Percentiles rank a stretch among this genome's conserved stretches.
Conservation (phyloP, 2,797 vertebrate genomes). For the Typhlichthys eigenmanni region DNA sequence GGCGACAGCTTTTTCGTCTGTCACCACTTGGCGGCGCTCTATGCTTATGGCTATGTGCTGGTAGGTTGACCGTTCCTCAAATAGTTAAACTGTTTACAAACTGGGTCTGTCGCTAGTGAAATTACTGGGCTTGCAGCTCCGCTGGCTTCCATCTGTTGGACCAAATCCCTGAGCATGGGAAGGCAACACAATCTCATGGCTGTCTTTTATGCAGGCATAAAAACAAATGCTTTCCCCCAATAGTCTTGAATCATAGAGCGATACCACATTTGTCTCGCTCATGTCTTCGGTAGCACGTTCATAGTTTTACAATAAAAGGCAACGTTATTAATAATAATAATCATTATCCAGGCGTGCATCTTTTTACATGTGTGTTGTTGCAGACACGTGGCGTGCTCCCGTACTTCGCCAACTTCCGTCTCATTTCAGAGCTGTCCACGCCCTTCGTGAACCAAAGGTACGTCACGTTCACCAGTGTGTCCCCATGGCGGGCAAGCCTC, state of each 20-base stretch:
- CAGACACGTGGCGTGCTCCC: constrained; percentile 81
- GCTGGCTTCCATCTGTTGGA: too few species aligned
- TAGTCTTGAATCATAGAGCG: too few species aligned
- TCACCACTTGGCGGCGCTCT: constrained; percentile 86
- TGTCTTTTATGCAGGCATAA: too few species aligned
- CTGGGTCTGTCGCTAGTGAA: not conserved
- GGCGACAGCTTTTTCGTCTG: constrained; percentile 83
- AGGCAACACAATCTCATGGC: too few species aligned
- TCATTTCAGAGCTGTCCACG: constrained; percentile 84
- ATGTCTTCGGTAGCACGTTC: not conserved
- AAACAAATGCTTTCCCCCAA: too few species aligned
- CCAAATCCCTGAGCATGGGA: too few species aligned
- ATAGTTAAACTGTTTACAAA: not conserved
- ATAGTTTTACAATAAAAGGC: not conserved
- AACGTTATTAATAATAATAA: too few species aligned
- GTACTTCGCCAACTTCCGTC: constrained; percentile 85
- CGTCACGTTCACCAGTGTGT: constrained; percentile 10
- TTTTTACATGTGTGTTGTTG: constrained; percentile 8
- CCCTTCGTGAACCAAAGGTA: constrained; percentile 86
- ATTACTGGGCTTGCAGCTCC: not conserved
- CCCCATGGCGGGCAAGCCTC: not conserved
- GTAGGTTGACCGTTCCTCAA: constrained; percentile 59
- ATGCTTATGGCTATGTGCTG: constrained; percentile 87
- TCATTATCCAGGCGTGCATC: too few species aligned
- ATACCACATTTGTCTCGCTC: too few species aligned